Evolutionary conservation across 2,888 invertebrate species (phyloP).

Genomic region (Pristionchus mayeri): DNA sequence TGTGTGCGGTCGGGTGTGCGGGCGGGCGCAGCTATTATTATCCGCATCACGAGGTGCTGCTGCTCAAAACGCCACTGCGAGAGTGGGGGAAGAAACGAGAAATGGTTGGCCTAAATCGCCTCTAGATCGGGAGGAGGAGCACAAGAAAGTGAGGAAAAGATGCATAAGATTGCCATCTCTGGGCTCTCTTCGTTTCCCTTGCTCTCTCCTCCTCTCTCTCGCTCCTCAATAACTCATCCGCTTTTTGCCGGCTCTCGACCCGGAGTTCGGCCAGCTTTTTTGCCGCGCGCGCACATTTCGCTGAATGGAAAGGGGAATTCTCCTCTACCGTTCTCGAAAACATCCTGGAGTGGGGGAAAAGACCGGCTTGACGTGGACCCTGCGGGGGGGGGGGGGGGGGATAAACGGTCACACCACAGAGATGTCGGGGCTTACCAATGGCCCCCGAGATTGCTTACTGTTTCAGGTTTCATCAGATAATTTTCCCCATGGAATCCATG

Average conservation of each 20-base stretch:
- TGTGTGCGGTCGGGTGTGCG: background rate
- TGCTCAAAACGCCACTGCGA: background rate
- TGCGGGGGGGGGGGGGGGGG: too few species aligned
- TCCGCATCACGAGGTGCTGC: slow-evolving; percentile 14
- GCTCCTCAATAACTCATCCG: slow-evolving; percentile 32
- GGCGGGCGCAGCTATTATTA: background rate
- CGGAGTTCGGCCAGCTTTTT: slow-evolving; percentile 11
- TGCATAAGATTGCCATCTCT: background rate
- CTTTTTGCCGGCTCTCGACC: slow-evolving; percentile 1
- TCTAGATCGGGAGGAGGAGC: slow-evolving; percentile 20
- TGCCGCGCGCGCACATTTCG: background rate
- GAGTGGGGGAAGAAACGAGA: slow-evolving; percentile 16
- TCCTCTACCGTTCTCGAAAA: background rate
- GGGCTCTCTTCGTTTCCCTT: background rate
- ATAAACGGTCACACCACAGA: background rate
- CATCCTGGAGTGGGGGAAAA: background rate
- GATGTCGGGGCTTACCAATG: too few species aligned
- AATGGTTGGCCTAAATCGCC: slow-evolving; percentile 44
- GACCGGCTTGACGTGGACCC: background rate
- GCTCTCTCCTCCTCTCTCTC: background rate
- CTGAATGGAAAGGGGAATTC: background rate
- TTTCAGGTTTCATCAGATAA: too few species aligned
- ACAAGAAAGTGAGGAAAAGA: slow-evolving; percentile 41
- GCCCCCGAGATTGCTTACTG: too few species aligned
- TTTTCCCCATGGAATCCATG: too few species aligned